Evolutionary conservation across 92 coral and sea anemone genomes (phyloP).

Genomic region (Parazoanthus swiftii): DNA sequence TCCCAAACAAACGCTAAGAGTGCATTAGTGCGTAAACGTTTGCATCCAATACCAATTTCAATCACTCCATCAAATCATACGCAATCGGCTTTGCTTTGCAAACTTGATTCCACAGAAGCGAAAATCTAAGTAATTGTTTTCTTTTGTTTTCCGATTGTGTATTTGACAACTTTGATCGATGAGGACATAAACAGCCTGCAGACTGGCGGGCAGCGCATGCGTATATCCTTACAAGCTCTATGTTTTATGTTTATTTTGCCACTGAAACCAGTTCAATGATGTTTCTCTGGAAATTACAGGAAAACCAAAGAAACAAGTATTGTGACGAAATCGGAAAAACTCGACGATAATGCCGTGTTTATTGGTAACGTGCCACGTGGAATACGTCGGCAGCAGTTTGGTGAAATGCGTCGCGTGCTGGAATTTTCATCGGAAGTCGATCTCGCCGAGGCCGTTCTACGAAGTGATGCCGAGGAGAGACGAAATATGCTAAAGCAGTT

Average conservation of each 20-base stretch:
- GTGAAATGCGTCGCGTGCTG: conserved; percentile 58
- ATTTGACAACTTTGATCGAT: background rate
- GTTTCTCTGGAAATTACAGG: background rate
- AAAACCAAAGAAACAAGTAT: conserved; percentile 10
- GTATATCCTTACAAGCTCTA: too few relatives aligned
- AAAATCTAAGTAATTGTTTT: background rate
- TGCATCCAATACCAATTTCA: background rate
- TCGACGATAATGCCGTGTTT: conserved; percentile 60
- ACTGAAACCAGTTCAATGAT: background rate
- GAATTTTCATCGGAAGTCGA: conserved; percentile 71
- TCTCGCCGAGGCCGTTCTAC: conserved; percentile 62
- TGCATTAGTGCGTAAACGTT: too few relatives aligned
- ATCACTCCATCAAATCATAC: background rate
- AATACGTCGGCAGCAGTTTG: conserved; percentile 74
- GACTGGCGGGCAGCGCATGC: too few relatives aligned
- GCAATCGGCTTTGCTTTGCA: background rate
- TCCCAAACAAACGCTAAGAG: background rate
- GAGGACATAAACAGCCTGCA: background rate
- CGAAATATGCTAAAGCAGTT: conserved; percentile 55
- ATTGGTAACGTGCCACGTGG: conserved; percentile 79
- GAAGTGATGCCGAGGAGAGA: conserved; percentile 46
- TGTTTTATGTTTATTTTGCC: background rate
- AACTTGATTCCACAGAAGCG: background rate
- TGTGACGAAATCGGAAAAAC: conserved; percentile 45
- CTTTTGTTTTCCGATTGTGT: background rate